Evolutionary conservation across 2,888 invertebrate species (phyloP).

Genomic region (Prenolepis imparis): DNA sequence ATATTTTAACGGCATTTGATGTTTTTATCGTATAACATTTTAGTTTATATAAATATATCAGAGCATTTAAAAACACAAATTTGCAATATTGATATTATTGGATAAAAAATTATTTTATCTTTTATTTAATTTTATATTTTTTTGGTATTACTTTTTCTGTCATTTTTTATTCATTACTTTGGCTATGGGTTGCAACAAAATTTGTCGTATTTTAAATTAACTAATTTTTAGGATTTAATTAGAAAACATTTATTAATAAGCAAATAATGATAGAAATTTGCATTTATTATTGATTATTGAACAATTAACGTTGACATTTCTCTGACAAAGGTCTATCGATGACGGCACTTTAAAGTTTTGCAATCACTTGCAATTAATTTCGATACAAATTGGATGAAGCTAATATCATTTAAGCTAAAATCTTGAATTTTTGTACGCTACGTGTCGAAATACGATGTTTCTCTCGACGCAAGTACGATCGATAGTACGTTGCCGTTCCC

Average conservation of each 20-base stretch:
- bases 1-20: not conserved
- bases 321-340: not conserved
- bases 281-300: not conserved
- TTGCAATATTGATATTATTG: not conserved
- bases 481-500: constrained; percentile 52
- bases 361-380: constrained; percentile 5
- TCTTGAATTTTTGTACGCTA: constrained; percentile 31
- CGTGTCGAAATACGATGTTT: constrained; percentile 29
- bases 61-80: not conserved
- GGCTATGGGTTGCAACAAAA: not conserved
- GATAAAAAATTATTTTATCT: not conserved
- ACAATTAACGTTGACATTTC: not conserved
- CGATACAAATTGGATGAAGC: too few species aligned
- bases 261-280: not conserved
- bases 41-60: not conserved
- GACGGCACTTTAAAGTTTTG: not conserved
- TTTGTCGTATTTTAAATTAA: not conserved
- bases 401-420: not conserved
- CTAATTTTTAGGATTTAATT: not conserved
- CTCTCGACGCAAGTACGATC: constrained; percentile 41
- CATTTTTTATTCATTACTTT: not conserved
- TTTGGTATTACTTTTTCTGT: too few species aligned
- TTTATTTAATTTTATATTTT: not conserved
- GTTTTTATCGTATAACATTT: not conserved
- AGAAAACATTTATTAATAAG: not conserved